These are phyloP conservation scores for Trachemys scripta DNA, from an alignment of 2,113 vertebrate genomes.

Conservation along the genomic window DNA sequence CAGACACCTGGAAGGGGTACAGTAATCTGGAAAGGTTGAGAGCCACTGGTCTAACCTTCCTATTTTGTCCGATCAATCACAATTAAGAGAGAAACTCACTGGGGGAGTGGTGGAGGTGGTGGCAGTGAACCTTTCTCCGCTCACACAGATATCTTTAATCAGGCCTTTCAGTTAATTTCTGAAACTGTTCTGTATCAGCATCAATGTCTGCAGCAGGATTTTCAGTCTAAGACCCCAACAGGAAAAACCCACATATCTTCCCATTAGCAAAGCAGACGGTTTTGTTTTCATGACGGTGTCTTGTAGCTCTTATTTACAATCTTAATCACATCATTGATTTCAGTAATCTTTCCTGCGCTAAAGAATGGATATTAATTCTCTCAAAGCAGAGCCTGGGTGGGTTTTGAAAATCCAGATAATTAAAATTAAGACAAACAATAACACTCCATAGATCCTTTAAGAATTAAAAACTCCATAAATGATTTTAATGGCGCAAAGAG, in stretches of 20 bases:
- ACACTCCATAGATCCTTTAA: not conserved
- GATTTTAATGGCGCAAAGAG: not conserved
- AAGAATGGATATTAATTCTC: conserved; percentile 72
- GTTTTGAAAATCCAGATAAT: conserved; percentile 54
- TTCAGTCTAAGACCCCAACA: conserved; percentile 47
- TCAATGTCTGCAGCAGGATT: conserved; percentile 50
- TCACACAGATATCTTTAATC: conserved; percentile 75
- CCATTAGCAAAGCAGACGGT: conserved; percentile 40
- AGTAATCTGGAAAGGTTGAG: too few relatives aligned
- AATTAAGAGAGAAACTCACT: conserved; percentile 62
- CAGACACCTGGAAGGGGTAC: too few relatives aligned
- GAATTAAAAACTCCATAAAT: not conserved
- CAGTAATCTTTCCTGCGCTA: conserved; percentile 73
- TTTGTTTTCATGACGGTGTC: conserved; percentile 59
- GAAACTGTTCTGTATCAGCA: conserved; percentile 72
- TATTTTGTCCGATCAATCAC: conserved; percentile 51
- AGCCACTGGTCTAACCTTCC: conserved; percentile 16
- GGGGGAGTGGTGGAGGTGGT: conserved; percentile 16
- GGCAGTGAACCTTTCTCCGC: conserved; percentile 59
- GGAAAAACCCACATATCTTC: conserved; percentile 53
- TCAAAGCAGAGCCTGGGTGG: conserved; percentile 42
- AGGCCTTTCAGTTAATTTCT: conserved; percentile 76
- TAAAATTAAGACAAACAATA: conserved; percentile 70
- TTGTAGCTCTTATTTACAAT: conserved; percentile 76
- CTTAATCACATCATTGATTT: conserved; percentile 77